Conservation (phyloP, 2,888 invertebrate species). For the Athalia rosae region DNA sequence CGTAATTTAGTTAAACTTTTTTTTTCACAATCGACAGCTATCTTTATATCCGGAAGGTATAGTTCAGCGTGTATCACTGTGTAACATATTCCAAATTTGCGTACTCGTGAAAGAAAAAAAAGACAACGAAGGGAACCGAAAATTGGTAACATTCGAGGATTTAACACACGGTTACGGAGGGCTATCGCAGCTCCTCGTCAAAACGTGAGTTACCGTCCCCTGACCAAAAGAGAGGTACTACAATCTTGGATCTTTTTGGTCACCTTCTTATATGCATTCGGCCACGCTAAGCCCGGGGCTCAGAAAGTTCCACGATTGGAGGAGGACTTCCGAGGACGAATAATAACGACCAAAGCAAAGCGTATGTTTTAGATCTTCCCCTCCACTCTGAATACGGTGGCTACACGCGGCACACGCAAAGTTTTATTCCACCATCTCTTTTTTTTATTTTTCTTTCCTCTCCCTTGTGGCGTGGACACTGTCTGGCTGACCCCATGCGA, state of each 20-base stretch:
- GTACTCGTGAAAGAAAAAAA: neutral
- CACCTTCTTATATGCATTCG: conserved; percentile 31
- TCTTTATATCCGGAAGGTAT: too few species aligned
- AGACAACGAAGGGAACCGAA: neutral
- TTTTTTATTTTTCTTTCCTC: too few species aligned
- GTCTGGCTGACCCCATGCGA: too few species aligned
- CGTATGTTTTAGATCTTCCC: neutral
- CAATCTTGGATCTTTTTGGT: neutral
- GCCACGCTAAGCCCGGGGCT: conserved; percentile 20
- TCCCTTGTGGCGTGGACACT: too few species aligned
- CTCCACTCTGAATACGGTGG: too few species aligned
- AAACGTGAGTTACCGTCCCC: neutral
- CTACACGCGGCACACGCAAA: too few species aligned
- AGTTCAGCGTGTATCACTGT: too few species aligned
- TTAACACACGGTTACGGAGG: neutral
- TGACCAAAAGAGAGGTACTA: neutral
- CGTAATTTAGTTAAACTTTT: too few species aligned
- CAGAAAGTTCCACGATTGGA: conserved; percentile 35
- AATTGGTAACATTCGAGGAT: too few species aligned
- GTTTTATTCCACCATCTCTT: too few species aligned
- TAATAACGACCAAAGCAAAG: neutral
- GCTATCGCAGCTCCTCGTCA: neutral
- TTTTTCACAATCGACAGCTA: too few species aligned
- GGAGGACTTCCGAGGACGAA: conserved; percentile 22
- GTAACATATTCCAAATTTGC: too few species aligned